Conservation (phyloP, 2,113 vertebrate genomes). For the Prunella himalayana region DNA sequence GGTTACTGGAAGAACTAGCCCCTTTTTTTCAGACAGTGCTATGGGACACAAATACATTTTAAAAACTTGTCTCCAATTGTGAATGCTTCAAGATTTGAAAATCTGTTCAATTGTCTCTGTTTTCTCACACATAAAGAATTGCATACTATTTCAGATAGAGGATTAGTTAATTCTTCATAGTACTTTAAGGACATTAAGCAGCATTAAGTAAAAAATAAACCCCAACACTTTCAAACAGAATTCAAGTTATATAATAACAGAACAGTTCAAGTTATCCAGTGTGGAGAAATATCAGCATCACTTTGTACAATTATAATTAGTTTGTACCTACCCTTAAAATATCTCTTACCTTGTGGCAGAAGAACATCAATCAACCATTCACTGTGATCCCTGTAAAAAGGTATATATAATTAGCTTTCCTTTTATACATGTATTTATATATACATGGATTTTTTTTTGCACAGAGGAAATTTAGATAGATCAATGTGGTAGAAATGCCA, state of each 20-base stretch:
- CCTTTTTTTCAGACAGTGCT: neutral
- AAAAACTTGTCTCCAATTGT: neutral
- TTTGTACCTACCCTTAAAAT: constrained; percentile 50
- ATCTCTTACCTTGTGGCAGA: constrained; percentile 92
- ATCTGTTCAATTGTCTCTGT: neutral
- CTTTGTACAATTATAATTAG: neutral
- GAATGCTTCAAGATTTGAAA: neutral
- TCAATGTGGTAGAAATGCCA: neutral
- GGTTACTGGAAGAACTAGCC: neutral
- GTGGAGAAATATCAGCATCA: constrained; percentile 14
- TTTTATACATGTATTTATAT: neutral
- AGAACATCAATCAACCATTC: constrained; percentile 99
- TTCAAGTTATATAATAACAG: too few relatives aligned
- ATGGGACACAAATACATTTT: neutral
- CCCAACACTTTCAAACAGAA: neutral
- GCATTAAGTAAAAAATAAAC: neutral
- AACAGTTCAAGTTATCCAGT: neutral
- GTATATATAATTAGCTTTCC: neutral
- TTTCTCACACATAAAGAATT: neutral
- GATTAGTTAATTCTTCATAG: neutral
- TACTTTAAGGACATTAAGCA: neutral
- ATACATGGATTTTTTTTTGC: neutral
- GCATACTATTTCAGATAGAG: neutral
- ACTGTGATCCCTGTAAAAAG: constrained; percentile 86
- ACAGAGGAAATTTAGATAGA: constrained; percentile 1